These are phyloP conservation scores for Rallus limicola DNA, from an alignment of 2,113 vertebrate species.

Conservation along the genomic window DNA sequence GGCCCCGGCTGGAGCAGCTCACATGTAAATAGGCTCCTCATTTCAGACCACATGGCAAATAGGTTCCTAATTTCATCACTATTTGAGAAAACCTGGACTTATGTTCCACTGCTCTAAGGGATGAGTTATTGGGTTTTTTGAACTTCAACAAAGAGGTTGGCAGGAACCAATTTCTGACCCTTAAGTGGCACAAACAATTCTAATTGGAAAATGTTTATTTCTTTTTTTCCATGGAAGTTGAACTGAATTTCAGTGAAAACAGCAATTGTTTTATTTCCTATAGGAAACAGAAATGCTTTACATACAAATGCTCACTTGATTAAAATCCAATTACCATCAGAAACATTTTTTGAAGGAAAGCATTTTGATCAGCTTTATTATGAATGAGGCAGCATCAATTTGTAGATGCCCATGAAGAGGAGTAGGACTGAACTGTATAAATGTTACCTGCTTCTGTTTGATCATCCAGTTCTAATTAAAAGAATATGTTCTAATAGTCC, in stretches of 20 bases:
- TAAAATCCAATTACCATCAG: neutral
- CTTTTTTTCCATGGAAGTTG: neutral
- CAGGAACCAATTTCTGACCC: neutral
- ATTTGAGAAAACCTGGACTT: neutral
- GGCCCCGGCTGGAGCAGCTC: neutral
- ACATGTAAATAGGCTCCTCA: neutral
- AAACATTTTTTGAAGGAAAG: neutral
- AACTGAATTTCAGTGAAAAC: neutral
- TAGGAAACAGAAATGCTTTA: neutral
- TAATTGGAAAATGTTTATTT: neutral
- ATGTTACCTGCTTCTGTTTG: neutral
- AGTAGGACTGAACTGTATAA: neutral
- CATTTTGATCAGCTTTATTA: neutral
- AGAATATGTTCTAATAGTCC: neutral
- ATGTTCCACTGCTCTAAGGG: neutral
- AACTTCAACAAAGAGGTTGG: neutral
- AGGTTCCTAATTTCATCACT: neutral
- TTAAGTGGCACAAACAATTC: neutral
- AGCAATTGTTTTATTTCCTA: neutral
- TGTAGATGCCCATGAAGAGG: neutral
- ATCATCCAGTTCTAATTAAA: neutral
- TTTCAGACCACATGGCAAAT: neutral
- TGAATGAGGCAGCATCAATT: neutral
- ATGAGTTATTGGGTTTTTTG: neutral
- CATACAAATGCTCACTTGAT: neutral